Base-by-base conservation (phyloP, 2,888 invertebrate genomes). In the Leucoma salicis region DNA sequence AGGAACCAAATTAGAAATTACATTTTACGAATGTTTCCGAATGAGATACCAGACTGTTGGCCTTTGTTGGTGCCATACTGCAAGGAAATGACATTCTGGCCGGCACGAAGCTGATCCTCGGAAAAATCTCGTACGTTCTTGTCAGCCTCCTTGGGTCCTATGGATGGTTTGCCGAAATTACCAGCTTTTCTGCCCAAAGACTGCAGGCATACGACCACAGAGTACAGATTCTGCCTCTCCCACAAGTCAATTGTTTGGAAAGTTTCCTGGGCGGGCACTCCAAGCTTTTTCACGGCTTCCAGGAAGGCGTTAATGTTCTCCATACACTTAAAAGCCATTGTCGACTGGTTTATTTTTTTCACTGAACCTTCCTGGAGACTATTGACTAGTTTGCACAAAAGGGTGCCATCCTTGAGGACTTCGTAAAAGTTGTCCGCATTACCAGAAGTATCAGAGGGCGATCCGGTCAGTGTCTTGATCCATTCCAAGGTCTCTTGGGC, bases 171-270 rank as follows among this genome's bases (percentile, higher is more conserved):
- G 18, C 96, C 96, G 67, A 91, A 96, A 73, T 94, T 94, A 16
- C 93, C 93, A 35, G 95, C 95, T 92, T 99, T 99, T 83, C 99
- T 93, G 32, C 97, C 99, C 53, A 99, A 91, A 0, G 99, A 97
- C 78, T 97, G 96, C 55, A 99, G 89, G 78, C 98, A 98, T 69
- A 95, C 96, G 39, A 99, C 95, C 24, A 99, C 99, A n/a, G 98
- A 97, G 78, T 97, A 96, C 48, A 99, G 92, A 80, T 99, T 99
- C 84, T 97, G 97, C 73, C 94, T 93, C 83, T 99, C 99, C 96
- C 97, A 99, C 38, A 99, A 92, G 82, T 99, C 99, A 33, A 98
- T 98, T n/a, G 98, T 99, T 86, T 98, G 97, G 93, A 99, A 99
- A 24, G 96, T 95, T 84, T 99, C 99, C 73, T 96, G 96, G 27